Base-by-base conservation (phyloP, 2,797 vertebrate genomes). In the Tolypeutes matacus region DNA sequence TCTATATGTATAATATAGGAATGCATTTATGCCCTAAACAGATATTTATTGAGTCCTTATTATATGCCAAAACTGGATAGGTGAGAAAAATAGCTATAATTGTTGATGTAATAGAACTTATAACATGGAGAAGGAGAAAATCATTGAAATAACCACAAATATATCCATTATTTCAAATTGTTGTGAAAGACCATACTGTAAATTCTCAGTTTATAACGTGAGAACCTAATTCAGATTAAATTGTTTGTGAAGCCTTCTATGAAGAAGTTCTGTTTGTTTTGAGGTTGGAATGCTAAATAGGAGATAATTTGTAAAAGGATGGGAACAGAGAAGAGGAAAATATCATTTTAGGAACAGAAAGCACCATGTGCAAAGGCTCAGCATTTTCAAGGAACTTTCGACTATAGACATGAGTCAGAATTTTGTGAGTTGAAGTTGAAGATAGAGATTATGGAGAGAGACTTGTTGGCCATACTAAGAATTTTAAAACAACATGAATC, bases 251-350 rank as follows among this genome's bases (percentile, higher is more conserved):
- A 62, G 75, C 0, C 36, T 73, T 73, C 29, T n/a, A 36, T 53
- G 46, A 81, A 70, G 46, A 67, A 20, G 36, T 75, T 91, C n/a
- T 85, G 2, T 39, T 94, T 77, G 13, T 49, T 81, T 95, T 91
- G 64, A 78, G 18, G 56, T 34, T 86, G 31, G 10, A 89, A 60
- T 86, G 72, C 73, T 78, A 15, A 69, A 80, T 39, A 84, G 42
- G 31, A 83, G 23, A 72, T 80, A 46, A 65, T 56, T 69, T 78
- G 9, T 75, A 77, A 91, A 67, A 51, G 29, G 27, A 53, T 53
- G 78, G 80, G 29, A 58, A 7, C 42, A 81, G 81, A 5, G 56
- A 56, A 84, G 17, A 25, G 20, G 51, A 80, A 58, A 69, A 31
- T 39, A 39, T 2, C 21, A 80, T 64, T 84, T 95, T 53, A 56